Percentiles rank a stretch among this genome's conserved stretches.
Evolutionary conservation across 1,140 invertebrate species (phyloP).

Genomic region (Orussus abietinus): DNA sequence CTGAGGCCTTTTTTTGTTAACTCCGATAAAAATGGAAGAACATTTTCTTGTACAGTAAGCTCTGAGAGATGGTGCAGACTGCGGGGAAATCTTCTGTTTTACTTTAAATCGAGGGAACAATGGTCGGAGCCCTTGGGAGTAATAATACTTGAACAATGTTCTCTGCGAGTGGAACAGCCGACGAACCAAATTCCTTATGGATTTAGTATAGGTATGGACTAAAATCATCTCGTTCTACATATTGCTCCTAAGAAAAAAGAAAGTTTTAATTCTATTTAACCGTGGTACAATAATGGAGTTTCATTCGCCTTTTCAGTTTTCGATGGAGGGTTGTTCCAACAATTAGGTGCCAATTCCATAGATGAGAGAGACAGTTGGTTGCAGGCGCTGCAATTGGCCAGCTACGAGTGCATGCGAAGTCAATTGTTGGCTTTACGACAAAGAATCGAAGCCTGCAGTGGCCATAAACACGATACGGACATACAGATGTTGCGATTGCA

Average conservation of each 20-base stretch:
- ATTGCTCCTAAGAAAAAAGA: too few species aligned
- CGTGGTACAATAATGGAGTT: not conserved
- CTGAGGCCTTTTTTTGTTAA: too few species aligned
- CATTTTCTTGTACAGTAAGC: slow-evolving; percentile 65
- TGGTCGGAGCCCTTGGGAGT: slow-evolving; percentile 85
- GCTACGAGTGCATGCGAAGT: slow-evolving; percentile 76
- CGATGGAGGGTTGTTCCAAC: slow-evolving; percentile 75
- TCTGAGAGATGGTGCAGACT: slow-evolving; percentile 86
- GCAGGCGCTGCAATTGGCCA: slow-evolving; percentile 77
- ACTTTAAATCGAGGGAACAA: slow-evolving; percentile 85
- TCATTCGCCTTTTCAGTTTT: slow-evolving; percentile 62
- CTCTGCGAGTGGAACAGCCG: slow-evolving; percentile 66
- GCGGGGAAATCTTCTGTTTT: slow-evolving; percentile 90
- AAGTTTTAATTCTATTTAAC: slow-evolving; percentile 9
- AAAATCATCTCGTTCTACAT: not conserved
- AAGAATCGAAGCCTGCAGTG: slow-evolving; percentile 57
- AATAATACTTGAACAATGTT: slow-evolving; percentile 82
- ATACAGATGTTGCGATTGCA: slow-evolving; percentile 66
- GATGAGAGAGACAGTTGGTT: slow-evolving; percentile 84
- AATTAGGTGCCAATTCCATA: slow-evolving; percentile 74
- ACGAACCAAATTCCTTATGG: slow-evolving; percentile 48
- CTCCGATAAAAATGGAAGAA: too few species aligned
- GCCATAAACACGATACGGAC: slow-evolving; percentile 63
- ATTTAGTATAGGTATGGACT: slow-evolving; percentile 49
- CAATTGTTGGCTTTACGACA: slow-evolving; percentile 68